Evolutionary conservation across 2,797 vertebrate genomes (phyloP), one percentile per base, ranked within the genome.

Genomic region (Hapalemur alaotrensis): DNA sequence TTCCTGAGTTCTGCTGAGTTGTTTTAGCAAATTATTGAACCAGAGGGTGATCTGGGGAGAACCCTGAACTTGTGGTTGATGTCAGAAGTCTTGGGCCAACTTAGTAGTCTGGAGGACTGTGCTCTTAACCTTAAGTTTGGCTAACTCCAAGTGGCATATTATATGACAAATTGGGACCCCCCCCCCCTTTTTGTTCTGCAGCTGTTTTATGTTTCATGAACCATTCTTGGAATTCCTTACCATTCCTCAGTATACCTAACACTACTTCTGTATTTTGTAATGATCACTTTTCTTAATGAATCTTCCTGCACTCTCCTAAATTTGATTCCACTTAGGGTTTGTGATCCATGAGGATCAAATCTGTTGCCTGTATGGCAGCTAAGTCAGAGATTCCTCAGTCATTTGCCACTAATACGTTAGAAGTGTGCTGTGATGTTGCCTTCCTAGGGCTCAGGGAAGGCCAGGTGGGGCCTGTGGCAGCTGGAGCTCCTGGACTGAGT

Each of bases 241-340:
- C 65, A 54, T 61, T 88, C 13, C 15, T 87, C 86, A 90, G 65
- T 88, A n/a, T 69, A 92, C 52, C 54, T 57, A 22, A 57, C 54
- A 57, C 46, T 84, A 63, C 35, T 2, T 54, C 8, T 70, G 32
- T 52, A 82, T 43, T 94, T 18, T 76, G 63, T 35, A 76, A 59
- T 54, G 52, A 94, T 82, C 65, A 75, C 43, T 88, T 78, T 94
- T 92, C 65, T 90, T 89, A 85, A 89, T 23, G 63, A 89, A 86
- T 48, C 48, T 67, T 86, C 63, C 41, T 85, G 22, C 4, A 85
- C 12, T 22, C 17, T 73, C 46, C 79, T 7, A 80, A 67, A 35
- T 91, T 85, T 95, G 90, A 91, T 78, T 93, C 76, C 65, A 52
- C 41, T 54, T 84, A 59, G 70, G n/a, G 22, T 92, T 0, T 94